These are phyloP conservation scores for Plebejus anna DNA, from an alignment of 2,888 invertebrate species.

Conservation along the genomic window DNA sequence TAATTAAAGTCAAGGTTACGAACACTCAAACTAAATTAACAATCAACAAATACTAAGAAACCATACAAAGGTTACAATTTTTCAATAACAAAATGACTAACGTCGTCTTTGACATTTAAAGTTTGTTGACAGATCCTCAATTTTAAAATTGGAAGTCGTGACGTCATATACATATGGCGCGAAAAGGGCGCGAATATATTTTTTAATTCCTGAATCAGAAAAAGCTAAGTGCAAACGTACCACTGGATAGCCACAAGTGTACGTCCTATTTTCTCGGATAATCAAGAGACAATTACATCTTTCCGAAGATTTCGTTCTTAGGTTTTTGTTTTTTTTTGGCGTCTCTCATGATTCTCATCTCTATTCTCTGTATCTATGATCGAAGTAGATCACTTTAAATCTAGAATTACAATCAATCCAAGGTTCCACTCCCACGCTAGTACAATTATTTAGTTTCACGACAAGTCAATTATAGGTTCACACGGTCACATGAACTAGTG, in stretches of 20 bases:
- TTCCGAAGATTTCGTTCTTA: too few relatives aligned
- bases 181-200: too few relatives aligned
- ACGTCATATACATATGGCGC: too few relatives aligned
- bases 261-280: too few relatives aligned
- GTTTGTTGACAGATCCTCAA: too few relatives aligned
- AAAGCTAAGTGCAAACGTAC: too few relatives aligned
- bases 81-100: not conserved
- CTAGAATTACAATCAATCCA: not conserved
- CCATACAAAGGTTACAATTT: not conserved
- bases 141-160: too few relatives aligned
- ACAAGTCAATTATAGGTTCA: not conserved
- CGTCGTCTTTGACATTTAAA: not conserved
- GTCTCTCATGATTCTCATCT: not conserved
- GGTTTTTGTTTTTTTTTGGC: not conserved
- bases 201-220: too few relatives aligned
- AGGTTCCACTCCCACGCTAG: not conserved
- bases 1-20: constrained; percentile 7
- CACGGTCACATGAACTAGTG: constrained; percentile 9
- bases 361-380: not conserved
- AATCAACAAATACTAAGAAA: not conserved
- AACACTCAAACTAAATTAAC: constrained; percentile 6
- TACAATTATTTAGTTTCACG: constrained; percentile 12
- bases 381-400: not conserved
- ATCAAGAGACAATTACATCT: too few relatives aligned
- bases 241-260: too few relatives aligned